Evolutionary conservation across 2,113 vertebrate species (phyloP).

Genomic region (Zeus faber): DNA sequence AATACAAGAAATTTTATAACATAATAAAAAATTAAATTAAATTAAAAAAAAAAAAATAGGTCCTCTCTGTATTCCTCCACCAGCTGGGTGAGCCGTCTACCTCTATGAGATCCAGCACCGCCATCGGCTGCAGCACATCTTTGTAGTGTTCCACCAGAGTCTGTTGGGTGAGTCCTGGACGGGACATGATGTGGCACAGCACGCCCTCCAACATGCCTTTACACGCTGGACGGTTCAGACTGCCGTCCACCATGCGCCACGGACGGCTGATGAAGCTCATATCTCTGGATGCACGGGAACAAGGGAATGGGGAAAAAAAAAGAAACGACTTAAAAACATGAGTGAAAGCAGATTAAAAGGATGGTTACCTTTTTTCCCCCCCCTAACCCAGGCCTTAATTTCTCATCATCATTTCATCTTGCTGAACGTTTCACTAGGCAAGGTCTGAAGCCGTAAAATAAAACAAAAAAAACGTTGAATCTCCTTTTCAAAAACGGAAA

Average conservation of each 20-base stretch:
- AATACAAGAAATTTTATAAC: too few relatives aligned
- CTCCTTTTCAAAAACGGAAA: too few relatives aligned
- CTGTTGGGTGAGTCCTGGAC: constrained; percentile 79
- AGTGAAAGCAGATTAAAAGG: too few relatives aligned
- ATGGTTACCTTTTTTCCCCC: too few relatives aligned
- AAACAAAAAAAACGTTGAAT: too few relatives aligned
- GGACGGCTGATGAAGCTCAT: constrained; percentile 86
- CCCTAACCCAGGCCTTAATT: too few relatives aligned
- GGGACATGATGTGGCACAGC: constrained; percentile 87
- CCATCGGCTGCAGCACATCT: constrained; percentile 84
- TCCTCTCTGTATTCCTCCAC: neutral
- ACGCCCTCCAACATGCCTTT: constrained; percentile 94
- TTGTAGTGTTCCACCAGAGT: constrained; percentile 82
- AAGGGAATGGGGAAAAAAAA: neutral
- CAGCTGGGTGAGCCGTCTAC: constrained; percentile 58
- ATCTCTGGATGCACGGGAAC: constrained; percentile 16
- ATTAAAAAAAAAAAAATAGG: too few relatives aligned
- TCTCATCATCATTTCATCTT: too few relatives aligned
- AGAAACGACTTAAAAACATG: neutral
- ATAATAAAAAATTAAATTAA: too few relatives aligned
- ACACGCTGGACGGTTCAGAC: constrained; percentile 84
- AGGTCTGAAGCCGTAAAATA: too few relatives aligned
- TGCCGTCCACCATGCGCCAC: constrained; percentile 90
- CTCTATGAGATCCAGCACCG: constrained; percentile 85
- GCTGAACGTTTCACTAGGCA: too few relatives aligned